Base-by-base conservation (phyloP, 2,888 invertebrate species). In the Drosophila nr. perissopoda region DNA sequence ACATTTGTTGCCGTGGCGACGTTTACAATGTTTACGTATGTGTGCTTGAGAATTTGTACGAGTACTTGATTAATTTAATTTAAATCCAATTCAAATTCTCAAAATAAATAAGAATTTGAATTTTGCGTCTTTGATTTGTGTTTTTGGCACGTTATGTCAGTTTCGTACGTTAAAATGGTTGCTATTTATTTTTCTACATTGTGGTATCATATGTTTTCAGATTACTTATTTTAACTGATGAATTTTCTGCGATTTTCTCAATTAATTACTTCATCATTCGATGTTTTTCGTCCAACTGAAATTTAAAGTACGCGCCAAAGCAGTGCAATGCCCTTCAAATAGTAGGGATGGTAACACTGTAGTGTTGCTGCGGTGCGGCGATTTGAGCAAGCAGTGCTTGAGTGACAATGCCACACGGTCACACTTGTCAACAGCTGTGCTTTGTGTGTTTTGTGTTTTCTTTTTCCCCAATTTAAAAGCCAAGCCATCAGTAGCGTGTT, bases 1-100 rank as follows among this genome's bases (percentile, higher is more conserved):
- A 69, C 58, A 60, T 42, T 60, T 70, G 87, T 84, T 80, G 71
- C 76, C 70, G 18, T 31, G 84, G 71, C 31, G 57, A 78, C 74
- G 18, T 29, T 58, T 25, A 29, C 34, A 51, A 57, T 57, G 7
- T 25, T n/a, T 27, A 48, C 36, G 4, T 36, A 34, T 63, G 34
- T 40, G 27, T 58, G 34, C 31, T 34, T 33, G n/a, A 18, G 5
- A 56, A 34, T 29, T 48, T 40, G 8, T 7, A n/a, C 27, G 29
- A 57, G 3, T 16, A 16, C 40, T 31, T 31, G 29, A 45, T 16
- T 31, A 16, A 31, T 31, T 31, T 31, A 31, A 18, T 10, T 40
- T 40, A 3, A 57, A 8, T 40, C 10, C 2, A 16, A 40, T 21
- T 40, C 10, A 56, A n/a, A 29, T 27, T n/a, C 11, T 8, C 4